phyloP scores from a whole-genome alignment of 92 coral and sea anemone species.

The Parazoanthus atlanticus region DNA sequence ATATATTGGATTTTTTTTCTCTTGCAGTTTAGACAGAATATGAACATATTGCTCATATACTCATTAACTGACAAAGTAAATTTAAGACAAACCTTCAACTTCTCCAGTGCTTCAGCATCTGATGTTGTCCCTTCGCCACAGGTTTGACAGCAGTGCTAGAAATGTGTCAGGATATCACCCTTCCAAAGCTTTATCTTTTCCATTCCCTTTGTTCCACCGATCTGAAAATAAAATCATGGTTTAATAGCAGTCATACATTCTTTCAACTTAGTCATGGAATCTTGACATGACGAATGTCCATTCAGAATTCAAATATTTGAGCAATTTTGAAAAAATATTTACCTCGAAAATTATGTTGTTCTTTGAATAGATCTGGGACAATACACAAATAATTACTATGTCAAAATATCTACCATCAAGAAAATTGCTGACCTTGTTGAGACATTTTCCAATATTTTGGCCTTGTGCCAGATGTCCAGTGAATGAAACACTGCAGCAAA shows the following conservation, averaged over 20 bases:
- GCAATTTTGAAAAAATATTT: too few species aligned
- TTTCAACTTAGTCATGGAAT: too few species aligned
- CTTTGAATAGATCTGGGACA: too few species aligned
- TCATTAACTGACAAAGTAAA: background rate
- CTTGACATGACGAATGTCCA: background rate
- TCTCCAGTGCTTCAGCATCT: background rate
- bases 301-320: too few species aligned
- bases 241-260: background rate
- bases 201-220: conserved; percentile 33
- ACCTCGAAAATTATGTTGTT: too few species aligned
- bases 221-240: background rate
- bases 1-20: too few species aligned
- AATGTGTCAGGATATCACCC: conserved; percentile 1
- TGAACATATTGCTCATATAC: too few species aligned
- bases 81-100: background rate
- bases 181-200: conserved; percentile 20
- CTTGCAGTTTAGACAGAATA: too few species aligned
- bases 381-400: too few species aligned
- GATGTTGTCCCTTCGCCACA: background rate
- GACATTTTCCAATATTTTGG: conserved; percentile 6
- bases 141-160: conserved; percentile 17
- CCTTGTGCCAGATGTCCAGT: conserved; percentile 25
- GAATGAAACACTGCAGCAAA: conserved; percentile 8
- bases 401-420: too few species aligned
- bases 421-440: conserved; percentile 27